phyloP scores from a whole-genome alignment of 2,888 invertebrate genomes.

The Zhuqinia jingwanae region DNA sequence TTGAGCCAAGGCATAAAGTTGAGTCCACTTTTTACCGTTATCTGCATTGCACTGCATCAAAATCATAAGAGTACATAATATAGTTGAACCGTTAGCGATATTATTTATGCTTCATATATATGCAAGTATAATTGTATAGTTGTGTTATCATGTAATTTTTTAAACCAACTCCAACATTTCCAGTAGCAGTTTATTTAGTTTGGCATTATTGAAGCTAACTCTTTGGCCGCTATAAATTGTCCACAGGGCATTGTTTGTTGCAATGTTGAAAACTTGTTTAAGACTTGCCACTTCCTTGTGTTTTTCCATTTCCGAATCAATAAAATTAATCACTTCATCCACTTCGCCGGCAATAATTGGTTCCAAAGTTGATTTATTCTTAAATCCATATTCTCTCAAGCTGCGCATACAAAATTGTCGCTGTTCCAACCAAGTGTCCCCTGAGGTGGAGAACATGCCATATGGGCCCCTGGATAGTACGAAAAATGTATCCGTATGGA shows the following conservation, averaged over 20 bases:
- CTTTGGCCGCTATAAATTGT: not conserved
- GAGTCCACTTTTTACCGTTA: slow-evolving; percentile 34
- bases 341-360: slow-evolving; percentile 8
- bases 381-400: slow-evolving; percentile 23
- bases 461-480: slow-evolving; percentile 21
- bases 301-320: slow-evolving; percentile 1
- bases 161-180: slow-evolving; percentile 5
- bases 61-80: too few relatives aligned
- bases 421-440: not conserved
- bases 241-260: not conserved
- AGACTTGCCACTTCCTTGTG: not conserved
- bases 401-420: slow-evolving; percentile 6
- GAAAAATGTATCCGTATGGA: slow-evolving; percentile 26
- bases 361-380: not conserved
- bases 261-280: not conserved
- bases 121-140: not conserved
- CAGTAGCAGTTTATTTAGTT: not conserved
- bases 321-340: slow-evolving; percentile 13
- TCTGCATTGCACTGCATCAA: slow-evolving; percentile 17
- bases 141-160: too few relatives aligned
- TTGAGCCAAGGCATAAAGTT: slow-evolving; percentile 66
- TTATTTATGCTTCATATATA: not conserved
- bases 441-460: slow-evolving; percentile 30
- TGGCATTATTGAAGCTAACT: not conserved
- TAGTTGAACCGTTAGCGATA: not conserved